A percentile compares a stretch with the other conserved stretches of the same genome.
Evolutionary conservation across 2,888 invertebrate genomes (phyloP).

Genomic region (Troides oblongomaculatus): DNA sequence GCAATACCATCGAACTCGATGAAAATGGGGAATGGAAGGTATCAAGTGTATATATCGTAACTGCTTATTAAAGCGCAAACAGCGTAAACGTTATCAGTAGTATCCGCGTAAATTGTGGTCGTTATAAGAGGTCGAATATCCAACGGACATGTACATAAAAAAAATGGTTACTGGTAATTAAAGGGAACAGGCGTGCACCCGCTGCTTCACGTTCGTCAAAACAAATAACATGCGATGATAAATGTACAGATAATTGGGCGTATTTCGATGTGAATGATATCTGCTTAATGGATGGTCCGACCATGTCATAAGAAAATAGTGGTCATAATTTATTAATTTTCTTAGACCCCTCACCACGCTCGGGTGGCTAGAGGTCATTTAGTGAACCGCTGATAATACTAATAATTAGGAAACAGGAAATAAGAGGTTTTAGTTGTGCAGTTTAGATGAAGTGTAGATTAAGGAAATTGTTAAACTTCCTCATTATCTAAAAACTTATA

Average conservation of each 20-base stretch:
- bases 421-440: slow-evolving; percentile 7
- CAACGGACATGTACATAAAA: slow-evolving; percentile 12
- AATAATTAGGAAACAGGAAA: slow-evolving; percentile 60
- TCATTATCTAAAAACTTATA: background rate
- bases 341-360: slow-evolving; percentile 43
- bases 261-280: slow-evolving; percentile 57
- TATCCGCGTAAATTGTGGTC: background rate
- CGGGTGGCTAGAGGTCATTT: slow-evolving; percentile 43
- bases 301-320: slow-evolving; percentile 32
- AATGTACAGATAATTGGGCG: slow-evolving; percentile 68
- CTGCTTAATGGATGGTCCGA: slow-evolving; percentile 41
- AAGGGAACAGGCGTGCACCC: slow-evolving; percentile 26
- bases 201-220: slow-evolving; percentile 58
- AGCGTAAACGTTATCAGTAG: slow-evolving; percentile 5
- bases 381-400: slow-evolving; percentile 54
- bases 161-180: slow-evolving; percentile 22
- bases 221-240: slow-evolving; percentile 69
- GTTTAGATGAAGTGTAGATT: slow-evolving; percentile 8
- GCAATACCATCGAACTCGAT: background rate
- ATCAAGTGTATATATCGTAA: background rate
- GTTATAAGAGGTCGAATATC: slow-evolving; percentile 9
- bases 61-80: slow-evolving; percentile 10
- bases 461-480: slow-evolving; percentile 22
- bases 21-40: background rate
- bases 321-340: slow-evolving; percentile 51